Percentiles rank a stretch among this genome's conserved stretches.
Conservation (phyloP, 2,797 vertebrate genomes). For the Todus mexicanus region DNA sequence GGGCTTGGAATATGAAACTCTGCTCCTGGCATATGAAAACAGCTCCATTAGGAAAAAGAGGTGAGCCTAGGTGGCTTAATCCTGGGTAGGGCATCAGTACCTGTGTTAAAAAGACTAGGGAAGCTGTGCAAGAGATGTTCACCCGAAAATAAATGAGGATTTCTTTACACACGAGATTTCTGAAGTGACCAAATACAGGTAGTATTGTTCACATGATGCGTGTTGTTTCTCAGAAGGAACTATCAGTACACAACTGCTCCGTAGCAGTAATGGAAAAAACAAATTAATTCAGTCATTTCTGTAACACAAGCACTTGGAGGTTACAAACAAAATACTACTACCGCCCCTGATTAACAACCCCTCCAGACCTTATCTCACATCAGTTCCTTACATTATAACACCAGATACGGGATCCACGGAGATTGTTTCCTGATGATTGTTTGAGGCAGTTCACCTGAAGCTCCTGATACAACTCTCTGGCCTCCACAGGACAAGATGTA, state of each 20-base stretch:
- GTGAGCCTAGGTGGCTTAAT: background rate
- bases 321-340: background rate
- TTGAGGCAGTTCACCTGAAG: background rate
- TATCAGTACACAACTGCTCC: background rate
- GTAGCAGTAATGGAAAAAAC: rapidly evolving
- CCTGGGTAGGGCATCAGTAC: background rate
- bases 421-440: background rate
- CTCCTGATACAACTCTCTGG: background rate
- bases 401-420: background rate
- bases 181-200: background rate
- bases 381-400: background rate
- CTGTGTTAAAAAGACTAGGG: background rate
- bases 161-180: background rate
- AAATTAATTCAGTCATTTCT: background rate
- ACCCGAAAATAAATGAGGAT: background rate
- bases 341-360: background rate
- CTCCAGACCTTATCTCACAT: background rate
- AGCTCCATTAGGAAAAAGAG: background rate
- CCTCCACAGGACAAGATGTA: background rate
- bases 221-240: background rate
- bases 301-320: background rate
- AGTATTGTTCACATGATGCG: rapidly evolving
- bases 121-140: background rate
- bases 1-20: background rate
- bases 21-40: background rate